Percentiles rank a stretch among this genome's conserved stretches.
These are phyloP conservation scores for Coluber constrictor DNA, from an alignment of 2,797 vertebrate genomes.

Conservation along the genomic window DNA sequence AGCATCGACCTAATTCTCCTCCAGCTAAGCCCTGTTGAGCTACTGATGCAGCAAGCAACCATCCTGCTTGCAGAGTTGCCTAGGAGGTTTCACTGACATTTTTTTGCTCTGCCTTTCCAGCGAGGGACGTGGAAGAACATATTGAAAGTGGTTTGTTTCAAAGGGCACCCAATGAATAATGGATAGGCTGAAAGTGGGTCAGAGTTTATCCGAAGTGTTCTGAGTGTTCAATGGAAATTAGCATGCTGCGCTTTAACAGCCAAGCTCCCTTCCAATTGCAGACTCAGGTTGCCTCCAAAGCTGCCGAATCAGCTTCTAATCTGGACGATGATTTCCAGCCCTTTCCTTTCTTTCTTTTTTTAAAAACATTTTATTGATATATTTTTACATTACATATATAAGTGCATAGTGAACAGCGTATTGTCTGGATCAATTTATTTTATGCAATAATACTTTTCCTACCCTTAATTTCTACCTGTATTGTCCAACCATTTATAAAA, in stretches of 20 bases:
- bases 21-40: background rate
- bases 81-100: background rate
- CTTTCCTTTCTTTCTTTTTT: background rate
- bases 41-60: background rate
- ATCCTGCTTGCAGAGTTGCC: no score
- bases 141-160: background rate
- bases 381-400: no score
- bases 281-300: background rate
- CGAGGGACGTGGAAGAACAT: background rate
- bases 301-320: background rate
- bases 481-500: no score
- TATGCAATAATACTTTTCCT: no score
- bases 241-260: background rate
- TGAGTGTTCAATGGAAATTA: conserved; percentile 6
- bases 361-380: no score
- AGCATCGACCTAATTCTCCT: background rate
- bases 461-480: no score
- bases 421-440: no score
- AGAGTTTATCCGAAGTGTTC: background rate
- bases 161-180: background rate
- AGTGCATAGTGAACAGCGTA: no score
- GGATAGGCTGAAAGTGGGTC: conserved; percentile 16
- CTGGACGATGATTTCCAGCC: background rate
- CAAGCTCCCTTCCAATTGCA: background rate
- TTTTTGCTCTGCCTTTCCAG: background rate